phyloP scores from a whole-genome alignment of 1,140 invertebrate species.

The Drosophila auraria region DNA sequence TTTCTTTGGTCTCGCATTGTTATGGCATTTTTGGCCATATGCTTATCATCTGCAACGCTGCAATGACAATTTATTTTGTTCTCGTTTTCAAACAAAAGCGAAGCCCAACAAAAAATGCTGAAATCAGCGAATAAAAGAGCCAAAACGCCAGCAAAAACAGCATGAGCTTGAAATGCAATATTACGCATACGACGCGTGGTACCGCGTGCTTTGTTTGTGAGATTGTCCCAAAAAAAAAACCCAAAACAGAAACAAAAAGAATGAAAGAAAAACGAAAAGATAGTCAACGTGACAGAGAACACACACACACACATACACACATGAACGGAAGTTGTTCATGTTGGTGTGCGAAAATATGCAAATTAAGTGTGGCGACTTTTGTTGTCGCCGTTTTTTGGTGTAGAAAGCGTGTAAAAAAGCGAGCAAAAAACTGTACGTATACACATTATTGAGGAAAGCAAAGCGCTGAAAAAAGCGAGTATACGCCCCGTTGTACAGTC shows the following conservation, averaged over 20 bases:
- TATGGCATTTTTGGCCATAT: slow-evolving; percentile 42
- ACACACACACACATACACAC: slow-evolving; percentile 47
- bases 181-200: slow-evolving; percentile 77
- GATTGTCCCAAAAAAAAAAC: slow-evolving; percentile 49
- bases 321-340: slow-evolving; percentile 44
- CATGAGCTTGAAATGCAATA: slow-evolving; percentile 68
- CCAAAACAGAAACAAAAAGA: slow-evolving; percentile 41
- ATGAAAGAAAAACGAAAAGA: slow-evolving; percentile 44
- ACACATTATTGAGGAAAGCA: slow-evolving; percentile 72
- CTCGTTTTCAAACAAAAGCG: slow-evolving; percentile 67
- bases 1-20: slow-evolving; percentile 30
- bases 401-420: slow-evolving; percentile 77
- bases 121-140: slow-evolving; percentile 35
- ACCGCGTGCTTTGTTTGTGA: slow-evolving; percentile 47
- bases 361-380: slow-evolving; percentile 81
- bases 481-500: slow-evolving; percentile 79
- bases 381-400: slow-evolving; percentile 55
- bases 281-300: slow-evolving; percentile 72
- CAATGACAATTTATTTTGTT: slow-evolving; percentile 70
- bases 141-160: slow-evolving; percentile 21
- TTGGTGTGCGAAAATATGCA: slow-evolving; percentile 76
- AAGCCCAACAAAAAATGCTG: slow-evolving; percentile 29
- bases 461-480: slow-evolving; percentile 71
- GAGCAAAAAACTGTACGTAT: slow-evolving; percentile 58
- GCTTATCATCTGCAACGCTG: slow-evolving; percentile 61